Conservation (phyloP, 2,888 invertebrate species). For the Tenthredo mesomela region DNA sequence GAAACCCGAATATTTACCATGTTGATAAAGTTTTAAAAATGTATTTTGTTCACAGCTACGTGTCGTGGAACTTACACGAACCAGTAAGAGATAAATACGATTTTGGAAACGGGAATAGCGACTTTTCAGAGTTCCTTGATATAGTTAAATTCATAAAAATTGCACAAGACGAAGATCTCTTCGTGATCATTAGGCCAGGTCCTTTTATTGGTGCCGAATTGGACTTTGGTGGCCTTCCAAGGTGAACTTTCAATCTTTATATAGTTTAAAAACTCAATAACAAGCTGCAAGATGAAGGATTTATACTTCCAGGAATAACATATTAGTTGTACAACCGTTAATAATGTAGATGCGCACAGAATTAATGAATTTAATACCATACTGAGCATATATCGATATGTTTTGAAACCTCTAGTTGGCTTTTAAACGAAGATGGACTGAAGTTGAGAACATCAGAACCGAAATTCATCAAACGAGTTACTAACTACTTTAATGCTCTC, state of each 20-base stretch:
- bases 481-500: conserved; percentile 78
- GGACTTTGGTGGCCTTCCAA: conserved; percentile 80
- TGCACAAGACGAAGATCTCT: conserved; percentile 87
- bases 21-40: not conserved
- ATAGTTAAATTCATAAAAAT: conserved; percentile 84
- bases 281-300: not conserved
- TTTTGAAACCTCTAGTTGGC: conserved; percentile 75
- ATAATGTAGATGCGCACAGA: not conserved
- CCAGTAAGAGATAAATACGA: conserved; percentile 84
- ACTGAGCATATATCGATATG: not conserved
- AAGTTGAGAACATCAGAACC: conserved; percentile 75
- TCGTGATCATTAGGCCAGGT: conserved; percentile 89
- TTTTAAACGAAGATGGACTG: conserved; percentile 79
- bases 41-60: conserved; percentile 80
- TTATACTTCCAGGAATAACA: no score
- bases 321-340: not conserved
- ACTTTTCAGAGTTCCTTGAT: conserved; percentile 82
- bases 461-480: conserved; percentile 75
- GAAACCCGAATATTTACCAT: not conserved
- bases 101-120: conserved; percentile 83
- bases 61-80: conserved; percentile 93
- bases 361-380: not conserved
- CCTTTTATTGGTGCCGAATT: conserved; percentile 94
- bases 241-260: conserved; percentile 54
- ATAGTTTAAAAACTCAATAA: not conserved